Conservation (phyloP, 2,113 vertebrate species). For the Mirza zaza region DNA sequence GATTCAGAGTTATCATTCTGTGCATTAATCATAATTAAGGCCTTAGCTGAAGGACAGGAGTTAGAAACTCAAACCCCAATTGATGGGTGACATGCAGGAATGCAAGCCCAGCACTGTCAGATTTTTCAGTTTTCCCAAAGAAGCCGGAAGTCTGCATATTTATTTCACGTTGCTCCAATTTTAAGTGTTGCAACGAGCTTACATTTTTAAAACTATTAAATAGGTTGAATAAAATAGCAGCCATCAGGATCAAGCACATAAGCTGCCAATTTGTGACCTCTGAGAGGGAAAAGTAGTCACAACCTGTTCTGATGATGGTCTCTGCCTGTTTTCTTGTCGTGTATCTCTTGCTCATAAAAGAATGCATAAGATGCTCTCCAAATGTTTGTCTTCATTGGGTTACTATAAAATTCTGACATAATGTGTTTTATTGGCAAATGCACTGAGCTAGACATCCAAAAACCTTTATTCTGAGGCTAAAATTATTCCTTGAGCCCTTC, state of each 20-base stretch:
- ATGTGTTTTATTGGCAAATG: background rate
- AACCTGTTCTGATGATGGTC: background rate
- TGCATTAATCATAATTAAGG: slow-evolving; percentile 23
- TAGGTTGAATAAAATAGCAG: background rate
- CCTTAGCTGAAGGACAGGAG: background rate
- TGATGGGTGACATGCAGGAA: background rate
- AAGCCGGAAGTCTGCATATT: background rate
- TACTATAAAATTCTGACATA: background rate
- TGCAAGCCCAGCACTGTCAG: background rate
- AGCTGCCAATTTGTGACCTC: background rate
- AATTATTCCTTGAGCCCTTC: background rate
- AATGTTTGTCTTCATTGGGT: background rate
- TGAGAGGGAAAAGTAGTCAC: background rate
- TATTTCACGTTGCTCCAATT: background rate
- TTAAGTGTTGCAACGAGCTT: background rate
- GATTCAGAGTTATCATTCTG: slow-evolving; percentile 33
- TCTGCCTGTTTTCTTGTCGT: background rate
- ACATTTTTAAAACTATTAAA: background rate
- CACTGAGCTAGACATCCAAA: background rate
- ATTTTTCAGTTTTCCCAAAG: background rate
- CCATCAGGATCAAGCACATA: background rate
- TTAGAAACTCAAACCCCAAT: background rate
- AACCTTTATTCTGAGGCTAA: background rate
- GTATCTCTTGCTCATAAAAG: background rate
- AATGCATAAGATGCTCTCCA: background rate